A percentile compares a stretch with the other conserved stretches of the same genome.
phyloP scores from a whole-genome alignment of 1,140 invertebrate species.

The Nasonia longicornis region DNA sequence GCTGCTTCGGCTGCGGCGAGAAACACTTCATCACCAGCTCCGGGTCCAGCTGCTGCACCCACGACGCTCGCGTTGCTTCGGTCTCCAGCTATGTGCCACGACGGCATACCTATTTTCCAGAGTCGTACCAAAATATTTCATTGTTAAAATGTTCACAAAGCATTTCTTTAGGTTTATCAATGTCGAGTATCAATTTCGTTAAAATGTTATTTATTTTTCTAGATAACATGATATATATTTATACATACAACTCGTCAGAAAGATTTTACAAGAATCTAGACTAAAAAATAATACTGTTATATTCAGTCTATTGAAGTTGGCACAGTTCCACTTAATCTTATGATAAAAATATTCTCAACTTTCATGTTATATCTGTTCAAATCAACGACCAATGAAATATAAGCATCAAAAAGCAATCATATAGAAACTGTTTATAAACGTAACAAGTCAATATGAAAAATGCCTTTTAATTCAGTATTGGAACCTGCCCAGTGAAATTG shows the following conservation, averaged over 20 bases:
- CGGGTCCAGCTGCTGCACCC: slow-evolving; percentile 62
- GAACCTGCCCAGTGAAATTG: neutral
- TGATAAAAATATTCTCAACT: slow-evolving; percentile 3
- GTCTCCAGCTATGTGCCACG: slow-evolving; percentile 76
- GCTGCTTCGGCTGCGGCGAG: slow-evolving; percentile 78
- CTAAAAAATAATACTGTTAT: slow-evolving; percentile 52
- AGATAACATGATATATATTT: slow-evolving; percentile 35
- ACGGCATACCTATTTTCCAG: slow-evolving; percentile 56
- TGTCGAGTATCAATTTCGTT: neutral
- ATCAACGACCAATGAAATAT: neutral
- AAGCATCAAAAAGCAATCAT: slow-evolving; percentile 1
- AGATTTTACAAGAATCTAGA: slow-evolving; percentile 2
- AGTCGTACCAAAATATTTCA: neutral
- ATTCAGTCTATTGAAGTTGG: slow-evolving; percentile 46
- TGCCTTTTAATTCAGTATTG: neutral
- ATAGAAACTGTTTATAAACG: neutral
- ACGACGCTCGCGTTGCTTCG: slow-evolving; percentile 71
- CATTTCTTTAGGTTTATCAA: slow-evolving; percentile 18
- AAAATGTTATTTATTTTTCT: slow-evolving; percentile 29
- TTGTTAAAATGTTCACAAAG: neutral
- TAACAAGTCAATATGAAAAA: neutral
- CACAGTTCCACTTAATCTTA: neutral
- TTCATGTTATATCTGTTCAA: neutral
- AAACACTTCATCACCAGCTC: slow-evolving; percentile 75
- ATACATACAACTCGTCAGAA: slow-evolving; percentile 12